Base-by-base conservation (phyloP, 2,888 invertebrate species). In the Drosophila putrida region DNA sequence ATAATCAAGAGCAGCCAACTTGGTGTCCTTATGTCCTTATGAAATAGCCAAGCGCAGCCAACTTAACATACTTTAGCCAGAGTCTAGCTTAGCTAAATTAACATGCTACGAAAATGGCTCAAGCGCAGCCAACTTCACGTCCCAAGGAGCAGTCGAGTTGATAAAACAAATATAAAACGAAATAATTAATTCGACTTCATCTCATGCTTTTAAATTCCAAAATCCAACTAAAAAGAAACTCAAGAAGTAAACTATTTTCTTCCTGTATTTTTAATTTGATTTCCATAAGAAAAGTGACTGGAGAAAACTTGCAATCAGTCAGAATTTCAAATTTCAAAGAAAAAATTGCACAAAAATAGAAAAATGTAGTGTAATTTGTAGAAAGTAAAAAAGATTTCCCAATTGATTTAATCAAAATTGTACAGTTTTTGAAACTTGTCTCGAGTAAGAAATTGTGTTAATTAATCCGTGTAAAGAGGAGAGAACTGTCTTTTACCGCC, bases 391-490 rank as follows among this genome's bases (percentile, higher is more conserved):
- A 43, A 58, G 53, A 69, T 54, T 59, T 62, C 58, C 51, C 75
- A 58, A 57, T 62, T 44, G 57, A 43, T 28, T 36, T 25, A 53
- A 61, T 53, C 47, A 74, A 57, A 54, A 33, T 51, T 28, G 38
- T 43, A 51, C 36, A 41, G 54, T 54, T 36, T 36, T 28, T 72
- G 53, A 28, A 43, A 53, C 11, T 46, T 11, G 57, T 47, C 47
- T 44, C 25, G 8, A 20, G 25, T 39, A 47, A 50, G 50, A 68
- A 80, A 69, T 71, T 54, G 75, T 75, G 77, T 82, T 82, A 82
- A 82, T 82, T 82, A 82, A 86, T 83, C 83, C 78, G 64, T 69
- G 65, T n/a, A 27, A 28, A 36, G 20, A 39, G 31, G 31, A 6
- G 6, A 10, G 39, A 11, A 25, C 49, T 20, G n/a, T 31, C 43